Evolutionary conservation across 2,888 invertebrate genomes (phyloP).

Genomic region (Hofmannophila pseudospretella): DNA sequence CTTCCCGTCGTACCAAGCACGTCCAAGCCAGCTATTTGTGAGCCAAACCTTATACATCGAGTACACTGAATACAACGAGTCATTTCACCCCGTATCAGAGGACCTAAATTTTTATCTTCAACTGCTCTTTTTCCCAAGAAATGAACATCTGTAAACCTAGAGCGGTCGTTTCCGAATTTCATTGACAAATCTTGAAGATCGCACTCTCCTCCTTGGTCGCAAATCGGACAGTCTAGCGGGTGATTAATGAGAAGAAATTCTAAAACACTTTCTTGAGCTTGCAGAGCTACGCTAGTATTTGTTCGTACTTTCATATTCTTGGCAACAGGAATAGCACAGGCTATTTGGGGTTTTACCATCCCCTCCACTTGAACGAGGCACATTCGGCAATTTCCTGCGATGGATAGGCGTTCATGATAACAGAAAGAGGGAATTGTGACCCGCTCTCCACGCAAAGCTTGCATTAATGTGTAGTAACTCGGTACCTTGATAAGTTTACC

Average conservation of each 20-base stretch:
- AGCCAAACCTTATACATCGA: constrained; percentile 97
- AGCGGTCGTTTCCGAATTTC: constrained; percentile 96
- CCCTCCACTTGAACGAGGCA: constrained; percentile 99
- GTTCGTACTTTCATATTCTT: constrained; percentile 98
- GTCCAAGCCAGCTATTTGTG: constrained; percentile 97
- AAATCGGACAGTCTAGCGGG: constrained; percentile 99
- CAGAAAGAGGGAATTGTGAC: constrained; percentile 92
- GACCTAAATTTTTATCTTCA: constrained; percentile 97
- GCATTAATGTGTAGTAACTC: constrained; percentile 95
- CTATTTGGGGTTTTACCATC: constrained; percentile 96
- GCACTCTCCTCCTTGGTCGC: constrained; percentile 97
- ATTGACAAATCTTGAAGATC: constrained; percentile 98
- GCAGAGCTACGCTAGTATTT: constrained; percentile 89
- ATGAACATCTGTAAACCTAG: constrained; percentile 93
- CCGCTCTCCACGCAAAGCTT: constrained; percentile 57
- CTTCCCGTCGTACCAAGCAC: constrained; percentile 95
- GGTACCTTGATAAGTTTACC: constrained; percentile 93
- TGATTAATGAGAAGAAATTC: constrained; percentile 98
- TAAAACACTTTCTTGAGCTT: constrained; percentile 89
- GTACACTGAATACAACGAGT: constrained; percentile 99
- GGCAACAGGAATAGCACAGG: constrained; percentile 98
- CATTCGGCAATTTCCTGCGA: constrained; percentile 99
- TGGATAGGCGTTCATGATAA: constrained; percentile 97
- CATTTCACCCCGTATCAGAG: constrained; percentile 97
- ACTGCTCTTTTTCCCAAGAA: constrained; percentile 95